Conservation (phyloP, 2,888 invertebrate species). For the Chironomus tentans region DNA sequence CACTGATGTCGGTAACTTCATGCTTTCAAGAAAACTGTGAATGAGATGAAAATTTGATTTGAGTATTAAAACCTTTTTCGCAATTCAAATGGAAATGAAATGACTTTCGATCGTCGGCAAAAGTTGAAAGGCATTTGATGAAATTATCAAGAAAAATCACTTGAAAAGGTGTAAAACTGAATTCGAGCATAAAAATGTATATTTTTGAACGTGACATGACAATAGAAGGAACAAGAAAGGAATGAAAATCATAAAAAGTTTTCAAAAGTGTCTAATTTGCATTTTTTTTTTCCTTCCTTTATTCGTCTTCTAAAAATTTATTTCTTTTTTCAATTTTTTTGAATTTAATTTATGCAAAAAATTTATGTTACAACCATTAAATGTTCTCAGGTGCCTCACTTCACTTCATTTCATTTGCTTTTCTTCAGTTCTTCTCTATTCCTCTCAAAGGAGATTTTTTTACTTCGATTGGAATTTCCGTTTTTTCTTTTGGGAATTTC, state of each 20-base stretch:
- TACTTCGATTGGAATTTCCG: background rate
- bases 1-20: constrained; percentile 62
- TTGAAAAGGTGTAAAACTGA: constrained; percentile 11
- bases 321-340: background rate
- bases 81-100: constrained; percentile 15
- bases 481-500: background rate
- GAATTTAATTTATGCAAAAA: constrained; percentile 1
- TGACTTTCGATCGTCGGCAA: background rate
- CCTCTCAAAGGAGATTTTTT: background rate
- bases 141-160: background rate
- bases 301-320: background rate
- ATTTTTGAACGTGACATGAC: constrained; percentile 4
- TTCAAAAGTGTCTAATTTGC: too few relatives aligned
- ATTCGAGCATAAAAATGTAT: background rate
- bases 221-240: background rate
- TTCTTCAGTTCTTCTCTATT: background rate
- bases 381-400: background rate
- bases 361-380: background rate
- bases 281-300: background rate
- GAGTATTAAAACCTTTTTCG: background rate
- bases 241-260: background rate
- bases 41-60: constrained; percentile 30
- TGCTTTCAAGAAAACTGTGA: constrained; percentile 66
- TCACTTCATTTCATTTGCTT: too few relatives aligned
- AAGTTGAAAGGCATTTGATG: background rate